A percentile compares a stretch with the other conserved stretches of the same genome.
These are phyloP conservation scores for Anarsia innoxiella DNA, from an alignment of 2,888 invertebrate species.

Conservation along the genomic window DNA sequence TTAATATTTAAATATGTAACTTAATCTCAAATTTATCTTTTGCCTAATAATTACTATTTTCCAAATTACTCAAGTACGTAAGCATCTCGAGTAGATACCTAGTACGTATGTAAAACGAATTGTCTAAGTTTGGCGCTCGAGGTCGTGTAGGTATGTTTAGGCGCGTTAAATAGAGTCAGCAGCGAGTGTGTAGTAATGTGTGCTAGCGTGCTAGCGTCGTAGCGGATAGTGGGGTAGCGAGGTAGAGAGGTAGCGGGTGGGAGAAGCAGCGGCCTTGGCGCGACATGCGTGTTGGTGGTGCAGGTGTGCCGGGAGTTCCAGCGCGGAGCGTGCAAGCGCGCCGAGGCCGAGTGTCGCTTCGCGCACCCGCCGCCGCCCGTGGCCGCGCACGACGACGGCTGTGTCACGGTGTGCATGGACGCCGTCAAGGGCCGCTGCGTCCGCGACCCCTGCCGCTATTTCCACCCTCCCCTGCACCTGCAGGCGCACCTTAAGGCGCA, in stretches of 20 bases:
- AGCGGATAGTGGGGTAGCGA: slow-evolving; percentile 13
- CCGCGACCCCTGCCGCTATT: slow-evolving; percentile 99
- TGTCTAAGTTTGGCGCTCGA: no score
- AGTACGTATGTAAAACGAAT: no score
- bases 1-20: no score
- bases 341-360: slow-evolving; percentile 98
- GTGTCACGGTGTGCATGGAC: slow-evolving; percentile 99
- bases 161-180: slow-evolving; percentile 4
- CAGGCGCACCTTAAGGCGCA: slow-evolving; percentile 99
- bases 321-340: slow-evolving; percentile 98
- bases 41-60: no score
- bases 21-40: no score
- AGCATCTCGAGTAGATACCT: no score
- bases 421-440: slow-evolving; percentile 99
- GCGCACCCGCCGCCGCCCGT: slow-evolving; percentile 98
- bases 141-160: no score
- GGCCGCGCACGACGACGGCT: slow-evolving; percentile 97
- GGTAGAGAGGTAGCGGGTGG: slow-evolving; percentile 10
- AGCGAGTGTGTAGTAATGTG: slow-evolving; percentile 6
- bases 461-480: slow-evolving; percentile 99
- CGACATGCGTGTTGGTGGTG: slow-evolving; percentile 69
- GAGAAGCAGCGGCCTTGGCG: slow-evolving; percentile 1
- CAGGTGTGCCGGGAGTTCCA: slow-evolving; percentile 99
- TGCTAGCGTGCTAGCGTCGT: not conserved
- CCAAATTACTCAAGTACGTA: no score